Evolutionary conservation across 2,888 invertebrate genomes (phyloP).

Genomic region (Gryllus longicercus): DNA sequence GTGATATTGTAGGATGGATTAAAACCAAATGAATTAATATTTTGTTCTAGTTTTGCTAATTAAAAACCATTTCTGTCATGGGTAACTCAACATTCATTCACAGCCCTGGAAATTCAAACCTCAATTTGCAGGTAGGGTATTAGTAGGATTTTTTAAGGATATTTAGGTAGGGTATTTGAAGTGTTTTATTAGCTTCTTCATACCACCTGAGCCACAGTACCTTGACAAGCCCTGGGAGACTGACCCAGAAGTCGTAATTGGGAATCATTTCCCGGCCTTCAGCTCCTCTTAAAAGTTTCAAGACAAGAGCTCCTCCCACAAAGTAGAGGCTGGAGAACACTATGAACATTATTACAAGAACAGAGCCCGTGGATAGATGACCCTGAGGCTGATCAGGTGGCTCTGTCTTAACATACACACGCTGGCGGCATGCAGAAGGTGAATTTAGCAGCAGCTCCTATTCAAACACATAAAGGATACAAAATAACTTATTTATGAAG

Average conservation of each 20-base stretch:
- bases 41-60: too few species aligned
- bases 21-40: too few species aligned
- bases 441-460: constrained; percentile 20
- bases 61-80: too few species aligned
- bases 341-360: constrained; percentile 61
- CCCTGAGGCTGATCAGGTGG: neutral
- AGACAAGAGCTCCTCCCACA: constrained; percentile 61
- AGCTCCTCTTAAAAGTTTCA: constrained; percentile 67
- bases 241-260: constrained; percentile 69
- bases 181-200: neutral
- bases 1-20: too few species aligned
- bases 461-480: neutral
- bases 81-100: neutral
- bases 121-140: neutral
- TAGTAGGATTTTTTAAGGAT: too few species aligned
- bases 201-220: constrained; percentile 48
- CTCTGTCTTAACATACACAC: neutral
- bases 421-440: neutral
- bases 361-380: constrained; percentile 59
- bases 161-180: neutral
- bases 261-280: constrained; percentile 70
- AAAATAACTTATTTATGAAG: too few species aligned
- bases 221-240: constrained; percentile 64
- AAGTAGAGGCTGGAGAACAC: constrained; percentile 59
- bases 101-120: neutral